A percentile compares a stretch with the other conserved stretches of the same genome.
Conservation (phyloP, 2,797 vertebrate genomes). For the Onychomys leucogaster region DNA sequence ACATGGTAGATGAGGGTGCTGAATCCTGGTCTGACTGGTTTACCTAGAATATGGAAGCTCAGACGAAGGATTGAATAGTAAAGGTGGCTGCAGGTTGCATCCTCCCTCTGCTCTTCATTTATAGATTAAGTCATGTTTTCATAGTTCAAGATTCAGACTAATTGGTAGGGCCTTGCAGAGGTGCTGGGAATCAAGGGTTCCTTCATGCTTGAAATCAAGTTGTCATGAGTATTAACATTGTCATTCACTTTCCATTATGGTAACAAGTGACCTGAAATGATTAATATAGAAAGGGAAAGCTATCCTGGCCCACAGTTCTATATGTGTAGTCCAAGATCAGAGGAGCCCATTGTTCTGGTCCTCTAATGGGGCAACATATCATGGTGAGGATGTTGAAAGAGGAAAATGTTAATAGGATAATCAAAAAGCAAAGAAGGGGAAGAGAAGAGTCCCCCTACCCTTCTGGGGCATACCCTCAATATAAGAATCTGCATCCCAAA, state of each 20-base stretch:
- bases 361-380: neutral
- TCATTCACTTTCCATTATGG: neutral
- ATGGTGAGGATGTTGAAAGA: neutral
- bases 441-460: too few species aligned
- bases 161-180: neutral
- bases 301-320: neutral
- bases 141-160: slow-evolving; percentile 20
- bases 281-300: neutral
- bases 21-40: neutral
- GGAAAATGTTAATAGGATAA: neutral
- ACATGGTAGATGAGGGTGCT: neutral
- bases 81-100: neutral
- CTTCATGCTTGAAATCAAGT: neutral
- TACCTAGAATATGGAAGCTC: neutral
- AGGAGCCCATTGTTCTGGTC: neutral
- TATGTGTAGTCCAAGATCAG: neutral
- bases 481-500: neutral
- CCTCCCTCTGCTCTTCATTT: neutral
- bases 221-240: slow-evolving; percentile 1
- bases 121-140: neutral
- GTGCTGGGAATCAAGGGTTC: slow-evolving; percentile 27
- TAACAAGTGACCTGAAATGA: neutral
- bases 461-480: neutral
- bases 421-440: neutral
- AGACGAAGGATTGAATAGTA: neutral